Percentiles rank a stretch among this genome's conserved stretches.
These are phyloP conservation scores for Carassius auratus DNA, from an alignment of 2,113 vertebrate genomes.

Conservation along the genomic window DNA sequence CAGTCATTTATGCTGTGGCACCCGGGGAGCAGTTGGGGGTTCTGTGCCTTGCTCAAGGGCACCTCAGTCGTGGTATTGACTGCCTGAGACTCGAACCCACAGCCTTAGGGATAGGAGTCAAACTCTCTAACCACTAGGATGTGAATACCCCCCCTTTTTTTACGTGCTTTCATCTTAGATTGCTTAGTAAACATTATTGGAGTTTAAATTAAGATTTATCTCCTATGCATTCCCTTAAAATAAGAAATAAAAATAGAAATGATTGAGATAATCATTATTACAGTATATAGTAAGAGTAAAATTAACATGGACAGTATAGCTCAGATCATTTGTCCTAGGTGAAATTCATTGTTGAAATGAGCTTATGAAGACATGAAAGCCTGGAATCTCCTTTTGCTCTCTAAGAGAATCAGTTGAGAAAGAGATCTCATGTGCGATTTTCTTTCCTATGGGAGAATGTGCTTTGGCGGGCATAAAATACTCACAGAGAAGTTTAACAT, in stretches of 20 bases:
- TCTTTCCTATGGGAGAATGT: constrained; percentile 16
- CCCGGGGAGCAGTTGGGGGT: no score
- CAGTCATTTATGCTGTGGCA: no score
- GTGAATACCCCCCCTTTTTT: no score
- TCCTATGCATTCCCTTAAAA: neutral
- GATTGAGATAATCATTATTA: neutral
- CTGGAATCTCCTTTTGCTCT: neutral
- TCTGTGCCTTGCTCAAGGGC: no score
- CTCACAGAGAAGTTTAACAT: neutral
- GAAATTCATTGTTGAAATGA: neutral
- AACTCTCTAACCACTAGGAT: no score
- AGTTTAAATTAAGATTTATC: neutral
- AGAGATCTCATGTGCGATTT: neutral
- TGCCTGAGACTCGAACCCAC: no score
- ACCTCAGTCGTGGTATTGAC: no score
- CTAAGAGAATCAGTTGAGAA: neutral
- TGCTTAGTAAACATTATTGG: neutral
- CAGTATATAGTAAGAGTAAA: neutral
- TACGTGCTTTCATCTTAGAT: neutral
- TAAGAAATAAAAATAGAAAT: neutral
- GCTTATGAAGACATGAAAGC: neutral
- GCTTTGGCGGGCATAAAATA: neutral
- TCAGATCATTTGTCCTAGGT: neutral
- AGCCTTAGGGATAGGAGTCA: no score
- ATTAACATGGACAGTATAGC: neutral